Base-by-base conservation (phyloP, 2,113 vertebrate species). In the Myiozetetes cayanensis region DNA sequence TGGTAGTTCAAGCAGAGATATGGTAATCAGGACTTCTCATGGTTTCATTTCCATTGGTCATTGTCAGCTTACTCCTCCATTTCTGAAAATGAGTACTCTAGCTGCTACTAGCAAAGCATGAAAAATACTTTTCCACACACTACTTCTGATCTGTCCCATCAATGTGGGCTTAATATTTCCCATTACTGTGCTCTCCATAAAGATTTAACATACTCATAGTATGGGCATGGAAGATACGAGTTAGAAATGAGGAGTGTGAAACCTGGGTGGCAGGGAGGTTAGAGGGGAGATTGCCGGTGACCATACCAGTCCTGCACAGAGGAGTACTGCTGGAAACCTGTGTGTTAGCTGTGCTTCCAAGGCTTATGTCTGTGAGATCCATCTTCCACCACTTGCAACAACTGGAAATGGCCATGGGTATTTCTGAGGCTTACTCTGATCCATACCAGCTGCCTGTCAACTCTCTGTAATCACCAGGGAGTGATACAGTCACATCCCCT, bases 331-430 rank as follows among this genome's bases (percentile, higher is more conserved):
- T 91, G 74, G 46, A 49, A 83, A 50, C 27, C 44, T 52, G 12
- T 3, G 0, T 50, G 31, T 31, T 41, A 73, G 21, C 35, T 62
- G 37, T 74, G 49, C 62, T 62, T 58, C 46, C 50, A 61, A 46
- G 43, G 49, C 41, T 79, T 41, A 19, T 18, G n/a, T 22, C 52
- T 79, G 14, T 37, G 53, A 28, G n/a, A 35, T 46, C 62, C 49
- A 62, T 7, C 12, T 72, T 68, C 37, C 2, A 2, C 20, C 8
- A 1, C 39, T 25, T 78, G 20, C 14, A 72, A 25, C 59, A 49
- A 5, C 35, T 0, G 0, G 1, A 2, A 24, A 50, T 19, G 47
- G 30, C 59, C 70, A 3, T 0, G 0, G 21, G 58, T 80, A 2
- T 49, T 13, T 37, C 41, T 33, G 62, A 35, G 53, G 17, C 37